Base-by-base conservation (phyloP, 2,113 vertebrate species). In the Onychorhynchus coronatus region DNA sequence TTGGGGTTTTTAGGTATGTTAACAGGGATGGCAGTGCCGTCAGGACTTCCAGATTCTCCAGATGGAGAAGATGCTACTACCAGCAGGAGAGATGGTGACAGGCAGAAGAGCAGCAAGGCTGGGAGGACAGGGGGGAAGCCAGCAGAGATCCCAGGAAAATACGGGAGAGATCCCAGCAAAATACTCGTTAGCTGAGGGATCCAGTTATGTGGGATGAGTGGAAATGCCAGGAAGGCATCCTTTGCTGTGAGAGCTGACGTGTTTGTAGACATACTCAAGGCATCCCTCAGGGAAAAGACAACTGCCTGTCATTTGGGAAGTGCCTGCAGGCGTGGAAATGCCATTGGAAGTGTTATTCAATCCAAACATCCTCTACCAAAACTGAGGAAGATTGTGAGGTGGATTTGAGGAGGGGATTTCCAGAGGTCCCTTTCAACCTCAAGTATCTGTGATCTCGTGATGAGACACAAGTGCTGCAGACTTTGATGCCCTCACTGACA, bases 41-140 rank as follows among this genome's bases (percentile, higher is more conserved):
- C 9, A 17, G 83, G 89, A 55, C 47, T 95, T 84, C 59, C 86
- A 73, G 72, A 77, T 75, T 52, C 68, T 95, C 94, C 84, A 93
- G 80, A 95, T 89, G 86, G 93, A 96, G 91, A 84, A 0, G 41
- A 91, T 91, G 82, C 80, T 78, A 31, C 53, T 61, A 91, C 70
- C 84, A 93, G 91, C 49, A 62, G 86, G 89, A 89, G 76, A 72
- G 27, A 71, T 53, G 39, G 58, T 78, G 73, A 59, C 91, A 86
- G 70, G 85, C 66, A 95, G 89, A 89, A 89, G 77, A 20, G 4
- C 91, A 95, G 77, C 70, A 72, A 73, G 83, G 59, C 72, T 96
- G 83, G 53, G 49, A 92, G 89, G 87, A 62, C 68, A 87, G 61
- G 24, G 39, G 70, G n/a, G 13, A 77, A 88, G 19, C 55, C 8